Conservation (phyloP, 2,888 invertebrate genomes). For the Tetropium fuscum region DNA sequence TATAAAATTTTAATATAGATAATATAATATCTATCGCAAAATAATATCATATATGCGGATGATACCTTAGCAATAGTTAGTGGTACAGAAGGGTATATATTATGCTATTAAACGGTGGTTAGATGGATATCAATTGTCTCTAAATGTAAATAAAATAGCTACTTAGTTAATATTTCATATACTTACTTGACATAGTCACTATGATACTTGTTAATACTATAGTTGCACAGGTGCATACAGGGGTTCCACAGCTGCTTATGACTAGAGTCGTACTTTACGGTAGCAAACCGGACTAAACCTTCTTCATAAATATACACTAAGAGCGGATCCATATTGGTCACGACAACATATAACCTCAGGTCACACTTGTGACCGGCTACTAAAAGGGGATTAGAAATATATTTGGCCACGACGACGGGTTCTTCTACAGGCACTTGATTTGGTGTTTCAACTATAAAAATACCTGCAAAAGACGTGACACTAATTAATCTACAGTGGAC, state of each 20-base stretch:
- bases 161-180: neutral
- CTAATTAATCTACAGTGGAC: too few relatives aligned
- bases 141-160: too few relatives aligned
- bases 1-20: too few relatives aligned
- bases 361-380: conserved; percentile 98
- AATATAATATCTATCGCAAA: too few relatives aligned
- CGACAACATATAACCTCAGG: conserved; percentile 92
- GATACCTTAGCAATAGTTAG: too few relatives aligned
- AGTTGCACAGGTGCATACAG: conserved; percentile 98
- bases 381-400: conserved; percentile 86
- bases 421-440: conserved; percentile 90
- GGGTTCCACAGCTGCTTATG: conserved; percentile 95
- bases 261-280: conserved; percentile 92
- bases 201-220: conserved; percentile 97
- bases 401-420: conserved; percentile 90
- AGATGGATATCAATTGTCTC: too few relatives aligned
- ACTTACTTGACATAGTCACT: conserved; percentile 94
- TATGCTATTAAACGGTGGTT: too few relatives aligned
- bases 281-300: conserved; percentile 94
- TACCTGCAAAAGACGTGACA: too few relatives aligned
- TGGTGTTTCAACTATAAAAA: conserved; percentile 65
- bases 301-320: conserved; percentile 96
- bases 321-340: conserved; percentile 95
- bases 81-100: too few relatives aligned
- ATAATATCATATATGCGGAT: too few relatives aligned